Conservation (phyloP, 2,888 invertebrate genomes). For the Hirtodrosophila alboralis region DNA sequence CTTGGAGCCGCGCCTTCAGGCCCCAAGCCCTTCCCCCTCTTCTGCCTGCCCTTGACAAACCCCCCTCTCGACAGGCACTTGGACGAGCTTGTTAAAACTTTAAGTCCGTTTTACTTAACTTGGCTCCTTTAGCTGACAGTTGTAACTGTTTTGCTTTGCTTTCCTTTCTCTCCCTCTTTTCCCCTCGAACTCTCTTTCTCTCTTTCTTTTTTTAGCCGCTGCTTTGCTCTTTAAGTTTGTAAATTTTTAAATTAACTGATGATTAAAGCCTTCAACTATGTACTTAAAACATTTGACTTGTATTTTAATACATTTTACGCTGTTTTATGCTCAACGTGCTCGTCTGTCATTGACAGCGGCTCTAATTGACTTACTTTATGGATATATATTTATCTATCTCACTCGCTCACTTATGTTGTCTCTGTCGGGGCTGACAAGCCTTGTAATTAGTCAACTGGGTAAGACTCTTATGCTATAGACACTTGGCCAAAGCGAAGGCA, state of each 20-base stretch:
- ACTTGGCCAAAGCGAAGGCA: conserved; percentile 45
- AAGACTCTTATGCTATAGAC: conserved; percentile 65
- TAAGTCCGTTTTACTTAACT: conserved; percentile 78
- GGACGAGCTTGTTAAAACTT: conserved; percentile 76
- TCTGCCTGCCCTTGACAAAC: conserved; percentile 15
- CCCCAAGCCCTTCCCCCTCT: background rate
- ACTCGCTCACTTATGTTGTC: conserved; percentile 1
- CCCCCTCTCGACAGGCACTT: conserved; percentile 56
- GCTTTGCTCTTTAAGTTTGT: conserved; percentile 18
- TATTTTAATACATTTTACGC: background rate
- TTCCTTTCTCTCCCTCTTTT: conserved; percentile 12
- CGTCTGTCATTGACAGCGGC: conserved; percentile 57
- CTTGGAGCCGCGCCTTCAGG: conserved; percentile 29
- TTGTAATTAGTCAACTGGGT: conserved; percentile 65
- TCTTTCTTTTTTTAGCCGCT: conserved; percentile 1
- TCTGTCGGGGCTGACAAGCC: conserved; percentile 29
- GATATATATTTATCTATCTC: conserved; percentile 13
- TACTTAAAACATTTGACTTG: conserved; percentile 29
- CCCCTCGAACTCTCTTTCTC: conserved; percentile 1
- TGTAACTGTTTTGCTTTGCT: conserved; percentile 70
- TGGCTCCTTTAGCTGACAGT: conserved; percentile 75
- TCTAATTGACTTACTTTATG: conserved; percentile 67
- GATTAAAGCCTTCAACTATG: conserved; percentile 50
- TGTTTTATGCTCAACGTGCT: conserved; percentile 9
- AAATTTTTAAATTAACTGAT: conserved; percentile 50